phyloP scores from a whole-genome alignment of 1,140 invertebrate species.

The Drosophila arizonae region DNA sequence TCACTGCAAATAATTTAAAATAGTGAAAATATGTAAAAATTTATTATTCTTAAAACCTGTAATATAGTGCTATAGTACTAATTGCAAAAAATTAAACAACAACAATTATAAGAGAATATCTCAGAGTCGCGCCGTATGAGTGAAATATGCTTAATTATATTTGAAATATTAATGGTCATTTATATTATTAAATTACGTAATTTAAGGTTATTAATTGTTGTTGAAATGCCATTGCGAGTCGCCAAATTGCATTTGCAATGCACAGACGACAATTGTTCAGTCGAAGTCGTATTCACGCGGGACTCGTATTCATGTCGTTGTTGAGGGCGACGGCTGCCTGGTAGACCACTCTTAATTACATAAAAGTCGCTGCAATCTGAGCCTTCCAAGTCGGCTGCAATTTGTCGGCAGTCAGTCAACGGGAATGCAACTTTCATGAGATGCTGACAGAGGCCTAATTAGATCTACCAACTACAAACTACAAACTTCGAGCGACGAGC shows the following conservation, averaged over 20 bases:
- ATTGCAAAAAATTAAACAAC: background rate
- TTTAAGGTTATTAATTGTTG: slow-evolving; percentile 16
- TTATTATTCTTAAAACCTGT: too few relatives aligned
- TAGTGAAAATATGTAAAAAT: too few relatives aligned
- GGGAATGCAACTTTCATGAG: slow-evolving; percentile 66
- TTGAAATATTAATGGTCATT: background rate
- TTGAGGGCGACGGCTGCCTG: slow-evolving; percentile 35
- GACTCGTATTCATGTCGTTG: background rate
- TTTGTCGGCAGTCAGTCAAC: slow-evolving; percentile 59
- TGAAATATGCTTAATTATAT: background rate
- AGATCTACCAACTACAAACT: slow-evolving; percentile 46
- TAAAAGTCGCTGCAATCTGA: slow-evolving; percentile 50
- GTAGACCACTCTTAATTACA: slow-evolving; percentile 65
- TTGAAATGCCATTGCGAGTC: slow-evolving; percentile 8
- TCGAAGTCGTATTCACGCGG: slow-evolving; percentile 40
- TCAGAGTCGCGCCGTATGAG: too few relatives aligned
- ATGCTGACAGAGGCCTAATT: slow-evolving; percentile 68
- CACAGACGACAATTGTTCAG: slow-evolving; percentile 45
- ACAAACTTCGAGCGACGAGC: background rate
- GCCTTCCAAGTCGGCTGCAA: slow-evolving; percentile 57
- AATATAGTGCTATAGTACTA: background rate
- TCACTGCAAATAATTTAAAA: too few relatives aligned
- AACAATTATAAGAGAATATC: background rate
- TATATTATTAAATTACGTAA: background rate
- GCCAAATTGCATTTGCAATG: slow-evolving; percentile 70